Evolutionary conservation across 2,797 vertebrate genomes (phyloP), one percentile per base, ranked within the genome.

Genomic region (Neosilurus mollespiculum): DNA sequence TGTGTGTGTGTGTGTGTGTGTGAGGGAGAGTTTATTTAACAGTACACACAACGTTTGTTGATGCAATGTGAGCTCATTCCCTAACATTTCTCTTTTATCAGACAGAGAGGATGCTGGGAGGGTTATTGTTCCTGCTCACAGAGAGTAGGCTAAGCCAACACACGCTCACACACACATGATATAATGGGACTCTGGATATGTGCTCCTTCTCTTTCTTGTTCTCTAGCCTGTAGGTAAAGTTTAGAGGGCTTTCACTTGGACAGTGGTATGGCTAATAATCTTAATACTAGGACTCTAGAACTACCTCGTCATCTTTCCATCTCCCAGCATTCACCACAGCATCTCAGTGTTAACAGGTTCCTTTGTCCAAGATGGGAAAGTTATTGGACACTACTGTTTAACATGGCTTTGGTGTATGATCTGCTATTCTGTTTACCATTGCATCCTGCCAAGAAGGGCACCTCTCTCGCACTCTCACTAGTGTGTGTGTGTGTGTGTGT

Each of bases 101-200:
- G 79, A 81, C 81, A 83, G 83, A 72, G 71, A 85, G 85, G 65
- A 75, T 81, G 76, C 79, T 76, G 61, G 61, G 78, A 77, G 83
- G 83, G 86, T 88, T 88, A 83, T 81, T 72, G 80, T 83, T 83
- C 86, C 76, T 85, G 83, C 83, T 87, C 78, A 87, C 78, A 80
- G 64, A 76, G 75, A 53, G 66, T 51, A 34, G 51, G 53, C 34
- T 64, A 80, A 26, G 26, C 78, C 72, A 78, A 64, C 59, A 67
- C 34, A 30, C 62, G 53, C 80, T 71, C 64, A 78, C 26, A 73
- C 49, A 76, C 62, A 71, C 53, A 30, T 59, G 58, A 43, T 6
- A 43, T 43, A 6, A 43, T 2, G 37, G 37, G 37, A 43, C 37
- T 6, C 37, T 43, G 6, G 37, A 43, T 2, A 24, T 30, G 11